Evolutionary conservation across 2,888 invertebrate species (phyloP), one percentile per base, ranked within the genome.

Genomic region (Eupeodes luniger): DNA sequence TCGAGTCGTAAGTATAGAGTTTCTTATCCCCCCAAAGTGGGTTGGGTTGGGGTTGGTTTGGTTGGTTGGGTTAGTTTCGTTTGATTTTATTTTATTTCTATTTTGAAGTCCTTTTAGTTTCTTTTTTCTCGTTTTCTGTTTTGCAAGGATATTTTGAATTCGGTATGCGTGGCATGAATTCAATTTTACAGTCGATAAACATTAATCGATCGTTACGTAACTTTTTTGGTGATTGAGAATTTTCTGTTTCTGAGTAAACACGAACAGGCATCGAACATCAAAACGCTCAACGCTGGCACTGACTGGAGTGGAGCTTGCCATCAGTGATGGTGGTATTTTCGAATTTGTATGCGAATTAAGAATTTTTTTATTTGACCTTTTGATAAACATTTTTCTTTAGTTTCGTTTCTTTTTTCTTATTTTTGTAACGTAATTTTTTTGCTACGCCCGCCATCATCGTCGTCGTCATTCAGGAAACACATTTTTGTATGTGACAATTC

Each of bases 181-280:
- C 84, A 81, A 87, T 87, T 87, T 87, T 83, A 87, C 87, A 80
- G 72, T 80, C 80, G 76, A 87, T 84, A 84, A 80, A 76, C 80
- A 72, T 76, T 87, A 84, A 84, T 81, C 87, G 84, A 80, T 80
- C 84, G 80, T 84, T 87, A 87, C 76, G 78, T 69, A 79, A 79
- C 78, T 57, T 40, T 27, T 49, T 16, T 40, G 40, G 19, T 59
- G 59, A 62, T 53, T 78, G 78, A 55, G 59, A 53, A 57, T 49
- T 40, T 40, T 44, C 49, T 72, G 87, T 72, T 72, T 69, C 51
- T 55, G 61, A 53, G 72, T 16, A 77, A 85, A 78, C 62, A 75
- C 59, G 86, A 83, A 79, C 79, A 61, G 77, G 51, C 49, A 78
- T 16, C 10, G 75, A 64, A 27, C 36, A 40, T 40, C 40, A 9